These are phyloP conservation scores for Eumerus sabulonum DNA, from an alignment of 2,888 invertebrate species.

Conservation along the genomic window DNA sequence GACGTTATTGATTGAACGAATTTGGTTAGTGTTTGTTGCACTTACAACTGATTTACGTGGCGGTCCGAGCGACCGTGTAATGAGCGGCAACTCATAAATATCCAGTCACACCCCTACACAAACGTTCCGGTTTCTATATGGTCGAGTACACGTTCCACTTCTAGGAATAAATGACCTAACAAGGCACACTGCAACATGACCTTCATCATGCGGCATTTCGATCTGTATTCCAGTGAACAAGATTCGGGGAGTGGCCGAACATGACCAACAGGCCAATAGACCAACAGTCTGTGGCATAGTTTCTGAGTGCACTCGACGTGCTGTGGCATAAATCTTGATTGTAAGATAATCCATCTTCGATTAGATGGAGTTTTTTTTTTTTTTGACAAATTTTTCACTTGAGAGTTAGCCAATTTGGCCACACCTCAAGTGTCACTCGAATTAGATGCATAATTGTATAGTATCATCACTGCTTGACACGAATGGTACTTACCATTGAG, in stretches of 20 bases:
- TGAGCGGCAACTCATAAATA: constrained; percentile 35
- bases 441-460: too few relatives aligned
- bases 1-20: constrained; percentile 62
- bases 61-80: constrained; percentile 16
- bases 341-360: too few relatives aligned
- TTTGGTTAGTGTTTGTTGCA: constrained; percentile 37
- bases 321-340: too few relatives aligned
- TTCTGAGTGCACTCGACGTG: too few relatives aligned
- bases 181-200: constrained; percentile 55
- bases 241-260: constrained; percentile 4
- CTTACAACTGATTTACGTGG: constrained; percentile 48
- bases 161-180: constrained; percentile 43
- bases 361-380: too few relatives aligned
- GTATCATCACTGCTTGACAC: too few relatives aligned
- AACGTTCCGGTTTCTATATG: constrained; percentile 28
- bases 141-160: constrained; percentile 16
- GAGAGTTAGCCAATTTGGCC: too few relatives aligned
- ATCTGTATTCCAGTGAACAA: constrained; percentile 30
- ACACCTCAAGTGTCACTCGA: too few relatives aligned
- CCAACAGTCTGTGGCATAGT: too few relatives aligned
- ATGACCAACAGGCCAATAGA: too few relatives aligned
- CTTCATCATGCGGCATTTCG: constrained; percentile 45
- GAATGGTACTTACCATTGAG: too few relatives aligned
- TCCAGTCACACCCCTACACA: constrained; percentile 41
- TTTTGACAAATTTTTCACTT: too few relatives aligned